Evolutionary conservation across 2,888 invertebrate species (phyloP).

Genomic region (Drosophila robusta): DNA sequence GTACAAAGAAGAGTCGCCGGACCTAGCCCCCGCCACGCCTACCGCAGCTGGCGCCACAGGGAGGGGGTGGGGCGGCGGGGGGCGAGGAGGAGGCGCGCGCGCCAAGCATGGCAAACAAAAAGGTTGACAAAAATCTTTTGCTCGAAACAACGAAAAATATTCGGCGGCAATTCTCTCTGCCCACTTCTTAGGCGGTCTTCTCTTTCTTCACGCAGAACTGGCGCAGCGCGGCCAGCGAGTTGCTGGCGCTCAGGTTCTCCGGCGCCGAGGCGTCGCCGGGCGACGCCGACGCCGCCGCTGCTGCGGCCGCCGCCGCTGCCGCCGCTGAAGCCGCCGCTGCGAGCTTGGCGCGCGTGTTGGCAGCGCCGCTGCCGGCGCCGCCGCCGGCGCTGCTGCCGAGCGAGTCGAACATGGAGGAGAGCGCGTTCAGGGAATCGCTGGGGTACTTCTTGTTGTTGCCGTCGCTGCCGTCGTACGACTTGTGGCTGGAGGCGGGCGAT

Average conservation of each 20-base stretch:
- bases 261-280: constrained; percentile 59
- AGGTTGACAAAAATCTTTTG: constrained; percentile 69
- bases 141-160: constrained; percentile 76
- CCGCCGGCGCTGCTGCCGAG: constrained; percentile 85
- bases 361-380: constrained; percentile 40
- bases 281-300: neutral
- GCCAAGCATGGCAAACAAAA: constrained; percentile 76
- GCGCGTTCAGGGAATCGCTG: constrained; percentile 90
- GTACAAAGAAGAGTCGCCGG: constrained; percentile 33
- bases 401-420: constrained; percentile 96
- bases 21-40: constrained; percentile 17
- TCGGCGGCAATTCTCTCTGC: constrained; percentile 53
- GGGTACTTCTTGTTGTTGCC: constrained; percentile 85
- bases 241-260: constrained; percentile 87
- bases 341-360: constrained; percentile 85
- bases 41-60: neutral
- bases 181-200: constrained; percentile 83
- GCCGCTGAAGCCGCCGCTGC: constrained; percentile 82
- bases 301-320: constrained; percentile 23
- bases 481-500: constrained; percentile 87
- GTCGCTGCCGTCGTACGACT: constrained; percentile 84
- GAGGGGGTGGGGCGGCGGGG: neutral
- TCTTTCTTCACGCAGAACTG: constrained; percentile 98
- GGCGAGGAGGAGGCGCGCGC: constrained; percentile 15
- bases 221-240: constrained; percentile 97